Evolutionary conservation across 1,140 invertebrate species (phyloP), one percentile per base, ranked within the genome.

Genomic region (Aradophagus sp.): DNA sequence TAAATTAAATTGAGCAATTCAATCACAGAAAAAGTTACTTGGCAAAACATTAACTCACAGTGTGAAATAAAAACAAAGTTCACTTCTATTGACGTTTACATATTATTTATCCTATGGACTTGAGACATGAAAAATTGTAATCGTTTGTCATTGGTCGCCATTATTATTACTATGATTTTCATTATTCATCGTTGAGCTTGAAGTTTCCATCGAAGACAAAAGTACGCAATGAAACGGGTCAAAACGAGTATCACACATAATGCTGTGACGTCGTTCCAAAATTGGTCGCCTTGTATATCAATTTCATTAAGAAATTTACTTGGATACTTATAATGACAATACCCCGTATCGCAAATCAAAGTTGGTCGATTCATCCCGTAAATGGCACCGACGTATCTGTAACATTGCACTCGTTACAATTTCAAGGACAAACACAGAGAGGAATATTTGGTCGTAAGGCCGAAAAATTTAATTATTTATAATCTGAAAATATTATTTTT

Each of bases 121-220:
- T n/a, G n/a, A n/a, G n/a, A n/a, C n/a, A n/a, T n/a, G n/a, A n/a
- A n/a, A n/a, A n/a, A n/a, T n/a, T n/a, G n/a, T n/a, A n/a, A n/a
- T n/a, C n/a, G 20, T 38, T 15, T 16, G 13, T 10, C 5, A 1
- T 16, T 35, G 6, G 14, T n/a, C n/a, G n/a, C n/a, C n/a, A 3
- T 16, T 35, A 8, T n/a, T 7, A 1, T 16, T 17, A 31, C 36
- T 11, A n/a, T 50, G 3, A 32, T 27, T 14, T 8, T 20, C 19
- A 32, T 35, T 62, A 42, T 76, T 85, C 89, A 92, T 86, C 92
- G 84, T 27, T 92, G 82, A 26, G 92, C 84, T 32, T 86, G 84
- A 0, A 96, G 87, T 77, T 93, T 93, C 90, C 92, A 95, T 66
- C 91, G 89, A 1, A 98, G 88, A 2, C 97, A 88, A 11, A 94